Percentiles rank a stretch among this genome's conserved stretches.
Evolutionary conservation across 2,113 vertebrate species (phyloP).

Genomic region (Oenanthe oenanthe): DNA sequence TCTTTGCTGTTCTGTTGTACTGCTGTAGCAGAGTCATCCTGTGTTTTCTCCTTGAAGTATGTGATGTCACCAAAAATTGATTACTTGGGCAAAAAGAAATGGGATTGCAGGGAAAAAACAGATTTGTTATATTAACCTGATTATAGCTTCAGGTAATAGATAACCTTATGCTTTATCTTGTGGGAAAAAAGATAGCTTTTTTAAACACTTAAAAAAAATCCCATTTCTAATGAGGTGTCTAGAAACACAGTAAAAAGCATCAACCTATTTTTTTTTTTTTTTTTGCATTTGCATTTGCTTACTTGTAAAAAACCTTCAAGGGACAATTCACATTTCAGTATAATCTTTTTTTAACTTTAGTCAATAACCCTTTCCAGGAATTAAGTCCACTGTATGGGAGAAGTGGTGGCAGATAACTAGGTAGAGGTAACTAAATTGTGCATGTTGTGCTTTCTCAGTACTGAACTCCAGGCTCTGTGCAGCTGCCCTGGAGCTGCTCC

Average conservation of each 20-base stretch:
- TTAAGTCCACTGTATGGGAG: neutral
- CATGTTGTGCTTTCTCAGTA: neutral
- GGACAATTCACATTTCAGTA: neutral
- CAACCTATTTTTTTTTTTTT: neutral
- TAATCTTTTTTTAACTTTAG: neutral
- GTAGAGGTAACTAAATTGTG: neutral
- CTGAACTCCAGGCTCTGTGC: neutral
- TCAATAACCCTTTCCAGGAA: neutral
- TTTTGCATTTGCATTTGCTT: neutral
- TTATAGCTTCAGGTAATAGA: slow-evolving; percentile 25
- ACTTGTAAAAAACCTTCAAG: neutral
- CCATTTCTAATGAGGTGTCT: neutral
- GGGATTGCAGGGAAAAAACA: slow-evolving; percentile 45
- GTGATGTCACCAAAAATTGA: slow-evolving; percentile 71
- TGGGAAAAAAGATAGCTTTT: neutral
- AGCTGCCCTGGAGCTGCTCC: neutral
- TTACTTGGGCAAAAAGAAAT: slow-evolving; percentile 69
- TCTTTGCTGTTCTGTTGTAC: neutral
- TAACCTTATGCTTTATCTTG: neutral
- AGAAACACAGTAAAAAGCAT: neutral
- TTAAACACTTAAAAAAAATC: neutral
- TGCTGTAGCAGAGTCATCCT: slow-evolving; percentile 38
- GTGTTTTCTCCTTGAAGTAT: slow-evolving; percentile 68
- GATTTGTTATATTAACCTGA: slow-evolving; percentile 60
- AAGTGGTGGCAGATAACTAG: neutral